Conservation (phyloP, 2,888 invertebrate species). For the Aphrophora alni region DNA sequence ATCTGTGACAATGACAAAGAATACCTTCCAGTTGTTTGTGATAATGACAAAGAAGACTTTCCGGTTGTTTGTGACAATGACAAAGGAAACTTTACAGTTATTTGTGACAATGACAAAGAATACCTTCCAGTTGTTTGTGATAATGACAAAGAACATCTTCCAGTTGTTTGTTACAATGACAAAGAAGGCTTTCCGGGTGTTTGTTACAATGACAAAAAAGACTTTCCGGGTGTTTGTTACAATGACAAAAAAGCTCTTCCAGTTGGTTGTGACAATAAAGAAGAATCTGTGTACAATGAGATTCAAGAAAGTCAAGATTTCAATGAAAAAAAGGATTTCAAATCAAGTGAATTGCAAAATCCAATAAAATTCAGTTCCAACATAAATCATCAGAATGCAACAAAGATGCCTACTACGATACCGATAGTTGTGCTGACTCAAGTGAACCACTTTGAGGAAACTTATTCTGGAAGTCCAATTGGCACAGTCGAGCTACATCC, state of each 20-base stretch:
- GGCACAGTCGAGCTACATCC: conserved; percentile 25
- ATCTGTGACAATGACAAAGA: too few species aligned
- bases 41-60: neutral
- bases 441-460: conserved; percentile 1
- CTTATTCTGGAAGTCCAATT: neutral
- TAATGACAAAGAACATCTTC: too few species aligned
- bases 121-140: neutral
- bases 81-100: too few species aligned
- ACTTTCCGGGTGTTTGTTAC: too few species aligned
- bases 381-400: neutral
- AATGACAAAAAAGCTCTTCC: too few species aligned
- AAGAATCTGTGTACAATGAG: neutral
- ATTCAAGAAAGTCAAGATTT: neutral
- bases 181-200: too few species aligned
- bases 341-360: neutral
- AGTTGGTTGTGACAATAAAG: neutral
- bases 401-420: conserved; percentile 19
- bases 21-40: neutral
- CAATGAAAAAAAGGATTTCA: neutral
- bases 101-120: neutral
- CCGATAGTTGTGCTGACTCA: conserved; percentile 28
- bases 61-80: too few species aligned
- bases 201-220: too few species aligned
- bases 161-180: neutral
- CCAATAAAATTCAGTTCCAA: neutral